These are phyloP conservation scores for Chunga burmeisteri DNA, from an alignment of 2,113 vertebrate genomes.

Conservation along the genomic window DNA sequence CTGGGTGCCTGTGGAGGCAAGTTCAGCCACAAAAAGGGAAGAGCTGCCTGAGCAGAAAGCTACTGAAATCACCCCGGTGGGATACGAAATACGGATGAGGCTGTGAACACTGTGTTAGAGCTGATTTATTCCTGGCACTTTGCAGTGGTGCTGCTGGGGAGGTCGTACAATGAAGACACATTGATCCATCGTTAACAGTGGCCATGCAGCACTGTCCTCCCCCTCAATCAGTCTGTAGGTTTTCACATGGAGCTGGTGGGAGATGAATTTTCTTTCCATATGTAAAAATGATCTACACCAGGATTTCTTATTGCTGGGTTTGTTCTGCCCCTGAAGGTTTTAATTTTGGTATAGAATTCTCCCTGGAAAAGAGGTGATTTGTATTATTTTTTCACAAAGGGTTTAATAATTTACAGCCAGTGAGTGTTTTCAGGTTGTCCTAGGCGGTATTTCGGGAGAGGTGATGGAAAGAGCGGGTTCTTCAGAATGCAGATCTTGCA, in stretches of 20 bases:
- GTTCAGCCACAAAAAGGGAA: not conserved
- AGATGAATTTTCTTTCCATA: not conserved
- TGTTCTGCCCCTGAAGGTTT: not conserved
- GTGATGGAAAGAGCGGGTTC: not conserved
- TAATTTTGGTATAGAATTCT: not conserved
- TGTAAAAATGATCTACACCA: not conserved
- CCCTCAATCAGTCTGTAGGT: not conserved
- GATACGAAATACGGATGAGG: not conserved
- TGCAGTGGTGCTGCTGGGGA: not conserved
- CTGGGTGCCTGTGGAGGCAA: rapidly evolving
- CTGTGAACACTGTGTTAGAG: not conserved
- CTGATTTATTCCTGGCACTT: not conserved
- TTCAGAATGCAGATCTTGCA: not conserved
- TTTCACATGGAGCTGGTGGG: not conserved
- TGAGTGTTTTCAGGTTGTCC: not conserved
- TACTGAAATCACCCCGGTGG: not conserved
- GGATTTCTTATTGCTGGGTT: not conserved
- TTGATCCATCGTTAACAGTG: not conserved
- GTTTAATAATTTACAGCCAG: not conserved
- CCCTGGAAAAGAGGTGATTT: not conserved
- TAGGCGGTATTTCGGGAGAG: rapidly evolving
- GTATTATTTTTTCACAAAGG: not conserved
- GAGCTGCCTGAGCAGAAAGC: not conserved
- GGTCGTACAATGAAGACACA: rapidly evolving
- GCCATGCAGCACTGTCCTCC: not conserved